Base-by-base conservation (phyloP, 2,113 vertebrate genomes). In the Suncus etruscus region DNA sequence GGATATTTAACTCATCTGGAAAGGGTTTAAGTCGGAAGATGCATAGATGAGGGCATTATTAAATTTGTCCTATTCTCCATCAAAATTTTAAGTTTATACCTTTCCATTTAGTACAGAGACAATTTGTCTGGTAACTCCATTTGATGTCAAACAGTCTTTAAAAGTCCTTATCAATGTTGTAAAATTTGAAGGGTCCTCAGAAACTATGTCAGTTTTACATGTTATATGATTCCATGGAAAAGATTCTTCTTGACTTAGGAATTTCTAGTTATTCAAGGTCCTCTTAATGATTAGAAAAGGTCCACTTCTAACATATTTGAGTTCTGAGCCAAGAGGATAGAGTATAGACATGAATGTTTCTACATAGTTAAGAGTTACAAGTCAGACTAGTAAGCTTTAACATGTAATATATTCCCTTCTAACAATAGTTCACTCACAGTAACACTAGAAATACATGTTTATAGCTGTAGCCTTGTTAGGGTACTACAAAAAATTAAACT, bases 361-460 rank as follows among this genome's bases (percentile, higher is more conserved):
- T 82, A 90, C 66, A 83, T 54, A 39, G 72, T 86, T 66, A 83
- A 83, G 61, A 32, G 47, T 54, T 68, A 27, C 10, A 69, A 32
- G 32, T 77, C 63, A 89, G 27, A 18, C 9, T 76, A 88, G 74
- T 24, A 65, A 92, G 31, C 12, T 88, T 0, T 66, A 58, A 81
- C 47, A 58, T 32, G 74, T 70, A 93, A 63, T 73, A 63, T 16
- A 1, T 47, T 78, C 32, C 74, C 11, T 74, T 39, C 16, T 51
- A 90, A 58, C 25, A 68, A 79, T 0, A 58, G 11, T 69, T 22
- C 11, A 20, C 31, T n/a, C 7, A 29, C 25, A 68, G 86, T 31
- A 91, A 86, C 4, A 92, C 45, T 29, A 58, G 50, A 87, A 90
- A 81, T 83, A 27, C 8, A 29, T 32, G 10, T 51, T 70, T 66